These are phyloP conservation scores for Heliothis virescens DNA, from an alignment of 1,140 invertebrate species.

Conservation along the genomic window DNA sequence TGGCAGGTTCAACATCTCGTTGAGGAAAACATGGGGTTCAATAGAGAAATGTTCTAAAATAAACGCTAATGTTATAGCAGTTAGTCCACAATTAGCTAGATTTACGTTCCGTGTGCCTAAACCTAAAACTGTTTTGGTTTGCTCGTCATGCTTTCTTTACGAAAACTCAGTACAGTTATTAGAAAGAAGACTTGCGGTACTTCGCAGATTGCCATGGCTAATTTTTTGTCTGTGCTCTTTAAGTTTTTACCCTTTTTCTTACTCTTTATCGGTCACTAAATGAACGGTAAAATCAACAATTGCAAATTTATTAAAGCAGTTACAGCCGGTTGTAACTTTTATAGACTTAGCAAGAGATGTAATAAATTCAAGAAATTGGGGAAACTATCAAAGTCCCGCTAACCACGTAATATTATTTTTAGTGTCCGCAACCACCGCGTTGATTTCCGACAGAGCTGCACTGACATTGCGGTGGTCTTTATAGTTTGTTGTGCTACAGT, in stretches of 20 bases:
- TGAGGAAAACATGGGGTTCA: constrained; percentile 43
- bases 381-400: background rate
- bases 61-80: too few relatives aligned
- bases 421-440: constrained; percentile 70
- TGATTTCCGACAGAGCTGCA: constrained; percentile 59
- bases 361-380: constrained; percentile 27
- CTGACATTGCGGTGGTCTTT: constrained; percentile 75
- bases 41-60: constrained; percentile 3
- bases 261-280: background rate
- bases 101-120: background rate
- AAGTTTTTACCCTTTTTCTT: constrained; percentile 17
- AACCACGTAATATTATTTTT: constrained; percentile 67
- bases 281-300: background rate
- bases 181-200: constrained; percentile 26
- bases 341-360: constrained; percentile 27
- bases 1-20: constrained; percentile 8
- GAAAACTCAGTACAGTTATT: constrained; percentile 18
- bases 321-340: background rate
- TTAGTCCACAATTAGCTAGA: too few relatives aligned
- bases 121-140: constrained; percentile 23
- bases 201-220: constrained; percentile 13
- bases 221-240: constrained; percentile 17
- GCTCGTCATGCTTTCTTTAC: constrained; percentile 16
- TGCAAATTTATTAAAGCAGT: background rate
- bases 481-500: constrained; percentile 73